phyloP scores from a whole-genome alignment of 2,888 invertebrate species.

The Synanthedon andrenaeformis region DNA sequence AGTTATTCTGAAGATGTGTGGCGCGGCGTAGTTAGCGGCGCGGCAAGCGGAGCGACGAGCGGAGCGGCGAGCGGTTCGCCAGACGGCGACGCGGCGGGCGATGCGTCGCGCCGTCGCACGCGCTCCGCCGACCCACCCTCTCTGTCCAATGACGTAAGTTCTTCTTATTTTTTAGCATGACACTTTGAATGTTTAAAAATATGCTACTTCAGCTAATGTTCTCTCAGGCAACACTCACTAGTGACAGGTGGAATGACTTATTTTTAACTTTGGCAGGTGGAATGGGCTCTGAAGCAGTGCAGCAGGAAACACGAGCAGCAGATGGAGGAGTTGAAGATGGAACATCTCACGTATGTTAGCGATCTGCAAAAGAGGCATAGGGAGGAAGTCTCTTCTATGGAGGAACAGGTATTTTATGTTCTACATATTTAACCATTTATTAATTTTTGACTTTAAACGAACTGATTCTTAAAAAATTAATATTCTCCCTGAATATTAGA shows the following conservation, averaged over 20 bases:
- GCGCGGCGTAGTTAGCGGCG: conserved; percentile 35
- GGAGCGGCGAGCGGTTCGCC: conserved; percentile 34
- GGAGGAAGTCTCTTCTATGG: conserved; percentile 46
- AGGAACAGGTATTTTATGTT: conserved; percentile 47
- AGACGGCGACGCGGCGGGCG: conserved; percentile 15
- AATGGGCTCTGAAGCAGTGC: conserved; percentile 32
- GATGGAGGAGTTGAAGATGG: conserved; percentile 45
- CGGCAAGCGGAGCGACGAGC: conserved; percentile 26
- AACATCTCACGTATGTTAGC: conserved; percentile 50
- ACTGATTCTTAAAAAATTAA: too few species aligned
- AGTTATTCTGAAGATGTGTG: conserved; percentile 60
- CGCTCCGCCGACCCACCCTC: conserved; percentile 43
- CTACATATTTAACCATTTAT: not conserved
- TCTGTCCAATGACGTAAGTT: conserved; percentile 29
- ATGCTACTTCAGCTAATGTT: too few species aligned
- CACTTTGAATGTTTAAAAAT: too few species aligned
- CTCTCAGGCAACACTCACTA: too few species aligned
- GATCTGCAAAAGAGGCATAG: conserved; percentile 54
- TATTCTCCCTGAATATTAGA: too few species aligned
- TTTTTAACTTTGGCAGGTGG: conserved; percentile 34
- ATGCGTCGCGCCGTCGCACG: conserved; percentile 22
- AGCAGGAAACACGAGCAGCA: conserved; percentile 41
- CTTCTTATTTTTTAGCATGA: too few species aligned
- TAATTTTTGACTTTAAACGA: not conserved
- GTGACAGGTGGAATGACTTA: too few species aligned